These are phyloP conservation scores for Sapajus apella DNA, from an alignment of 2,113 vertebrate genomes.

Conservation along the genomic window DNA sequence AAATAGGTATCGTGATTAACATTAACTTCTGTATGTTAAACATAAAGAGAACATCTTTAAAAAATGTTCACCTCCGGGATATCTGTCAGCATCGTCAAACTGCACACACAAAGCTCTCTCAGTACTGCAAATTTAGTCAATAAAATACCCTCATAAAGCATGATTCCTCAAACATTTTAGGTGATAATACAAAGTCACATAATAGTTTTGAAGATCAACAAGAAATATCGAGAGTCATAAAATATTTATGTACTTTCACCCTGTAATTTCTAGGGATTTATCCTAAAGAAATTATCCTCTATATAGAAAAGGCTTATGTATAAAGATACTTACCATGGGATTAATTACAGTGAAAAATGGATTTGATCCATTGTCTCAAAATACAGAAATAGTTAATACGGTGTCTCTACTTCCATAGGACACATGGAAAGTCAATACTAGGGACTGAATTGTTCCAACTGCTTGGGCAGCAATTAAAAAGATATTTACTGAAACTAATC, in stretches of 20 bases:
- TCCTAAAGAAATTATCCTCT: conserved; percentile 4
- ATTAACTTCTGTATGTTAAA: not conserved
- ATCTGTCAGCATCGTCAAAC: conserved; percentile 31
- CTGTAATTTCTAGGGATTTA: not conserved
- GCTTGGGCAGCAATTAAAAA: conserved; percentile 49
- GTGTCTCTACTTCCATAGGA: conserved; percentile 37
- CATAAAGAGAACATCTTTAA: conserved; percentile 62
- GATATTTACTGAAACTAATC: conserved; percentile 26
- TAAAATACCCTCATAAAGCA: not conserved
- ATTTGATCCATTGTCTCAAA: not conserved
- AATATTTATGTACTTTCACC: not conserved
- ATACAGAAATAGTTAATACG: conserved; percentile 43
- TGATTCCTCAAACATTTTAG: not conserved
- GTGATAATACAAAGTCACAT: not conserved
- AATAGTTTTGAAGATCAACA: not conserved
- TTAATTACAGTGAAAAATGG: conserved; percentile 41
- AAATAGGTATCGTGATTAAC: not conserved
- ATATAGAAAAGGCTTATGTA: not conserved
- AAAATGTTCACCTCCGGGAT: conserved; percentile 62
- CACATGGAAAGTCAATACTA: conserved; percentile 73
- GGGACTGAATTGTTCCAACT: conserved; percentile 16
- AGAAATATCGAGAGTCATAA: conserved; percentile 14
- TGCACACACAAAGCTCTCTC: not conserved
- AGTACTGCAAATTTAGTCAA: not conserved
- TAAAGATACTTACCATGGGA: not conserved